phyloP scores from a whole-genome alignment of 2,113 vertebrate genomes.

The Phalacrocorax pelagicus region DNA sequence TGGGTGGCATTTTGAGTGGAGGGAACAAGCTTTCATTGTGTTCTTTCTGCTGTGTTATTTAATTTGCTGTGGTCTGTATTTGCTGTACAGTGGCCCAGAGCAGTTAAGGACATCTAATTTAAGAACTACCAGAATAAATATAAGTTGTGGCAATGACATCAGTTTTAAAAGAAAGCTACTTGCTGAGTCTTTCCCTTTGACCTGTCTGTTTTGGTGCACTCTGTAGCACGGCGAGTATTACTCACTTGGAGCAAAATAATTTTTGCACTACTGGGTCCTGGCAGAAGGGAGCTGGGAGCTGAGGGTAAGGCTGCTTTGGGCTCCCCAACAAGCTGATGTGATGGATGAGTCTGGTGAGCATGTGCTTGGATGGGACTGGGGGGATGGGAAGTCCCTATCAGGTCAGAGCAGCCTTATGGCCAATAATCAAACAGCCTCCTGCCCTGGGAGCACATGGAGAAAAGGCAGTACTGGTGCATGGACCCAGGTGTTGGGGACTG shows the following conservation, averaged over 20 bases:
- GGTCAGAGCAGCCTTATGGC: background rate
- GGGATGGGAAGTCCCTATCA: background rate
- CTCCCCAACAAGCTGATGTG: background rate
- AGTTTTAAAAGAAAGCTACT: background rate
- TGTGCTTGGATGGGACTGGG: background rate
- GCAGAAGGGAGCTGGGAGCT: background rate
- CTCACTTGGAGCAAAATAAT: background rate
- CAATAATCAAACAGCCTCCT: background rate
- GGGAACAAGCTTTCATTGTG: background rate
- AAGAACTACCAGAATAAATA: background rate
- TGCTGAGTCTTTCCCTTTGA: background rate
- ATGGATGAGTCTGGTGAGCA: background rate
- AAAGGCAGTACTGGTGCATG: background rate
- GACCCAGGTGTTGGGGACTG: fast-evolving
- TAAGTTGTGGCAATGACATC: background rate
- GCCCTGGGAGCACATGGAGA: background rate
- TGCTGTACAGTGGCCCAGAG: background rate
- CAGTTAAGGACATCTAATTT: background rate
- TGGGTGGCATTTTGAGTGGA: background rate
- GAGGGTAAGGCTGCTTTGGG: background rate
- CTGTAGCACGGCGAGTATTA: background rate
- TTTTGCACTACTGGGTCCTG: background rate
- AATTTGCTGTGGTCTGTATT: background rate
- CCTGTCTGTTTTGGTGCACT: background rate
- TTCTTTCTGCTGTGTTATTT: background rate